phyloP scores from a whole-genome alignment of 2,888 invertebrate species.

The Daptonema setosum region DNA sequence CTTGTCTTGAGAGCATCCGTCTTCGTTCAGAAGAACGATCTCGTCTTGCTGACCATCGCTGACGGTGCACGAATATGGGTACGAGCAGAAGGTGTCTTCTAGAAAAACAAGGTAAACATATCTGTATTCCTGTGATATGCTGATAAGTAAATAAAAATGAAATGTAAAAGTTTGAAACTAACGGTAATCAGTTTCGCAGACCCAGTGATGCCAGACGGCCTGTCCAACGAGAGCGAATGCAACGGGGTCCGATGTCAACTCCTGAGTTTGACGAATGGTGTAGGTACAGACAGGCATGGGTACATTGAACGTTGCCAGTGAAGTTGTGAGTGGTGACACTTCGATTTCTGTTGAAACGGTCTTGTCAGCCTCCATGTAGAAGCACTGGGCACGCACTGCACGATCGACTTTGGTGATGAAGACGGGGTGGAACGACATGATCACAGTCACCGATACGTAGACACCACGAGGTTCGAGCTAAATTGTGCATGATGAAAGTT shows the following conservation, averaged over 20 bases:
- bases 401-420: constrained; percentile 6
- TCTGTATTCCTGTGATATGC: too few relatives aligned
- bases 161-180: not conserved
- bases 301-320: not conserved
- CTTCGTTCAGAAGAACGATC: not conserved
- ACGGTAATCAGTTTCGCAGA: not conserved
- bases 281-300: not conserved
- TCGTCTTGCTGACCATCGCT: not conserved
- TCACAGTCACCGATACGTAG: constrained; percentile 2
- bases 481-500: too few relatives aligned
- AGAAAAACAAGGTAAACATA: too few relatives aligned
- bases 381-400: not conserved
- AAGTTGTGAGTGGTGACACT: not conserved
- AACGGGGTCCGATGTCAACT: not conserved
- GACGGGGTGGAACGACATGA: constrained; percentile 5
- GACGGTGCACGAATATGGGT: not conserved
- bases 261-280: not conserved
- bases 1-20: constrained; percentile 3
- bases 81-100: constrained; percentile 1
- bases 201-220: not conserved
- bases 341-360: not conserved
- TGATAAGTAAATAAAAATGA: too few relatives aligned
- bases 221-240: not conserved
- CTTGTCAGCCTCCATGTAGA: not conserved
- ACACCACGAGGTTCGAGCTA: constrained; percentile 11